phyloP scores from a whole-genome alignment of 2,797 vertebrate species.

The Lepilemur ruficaudatus region DNA sequence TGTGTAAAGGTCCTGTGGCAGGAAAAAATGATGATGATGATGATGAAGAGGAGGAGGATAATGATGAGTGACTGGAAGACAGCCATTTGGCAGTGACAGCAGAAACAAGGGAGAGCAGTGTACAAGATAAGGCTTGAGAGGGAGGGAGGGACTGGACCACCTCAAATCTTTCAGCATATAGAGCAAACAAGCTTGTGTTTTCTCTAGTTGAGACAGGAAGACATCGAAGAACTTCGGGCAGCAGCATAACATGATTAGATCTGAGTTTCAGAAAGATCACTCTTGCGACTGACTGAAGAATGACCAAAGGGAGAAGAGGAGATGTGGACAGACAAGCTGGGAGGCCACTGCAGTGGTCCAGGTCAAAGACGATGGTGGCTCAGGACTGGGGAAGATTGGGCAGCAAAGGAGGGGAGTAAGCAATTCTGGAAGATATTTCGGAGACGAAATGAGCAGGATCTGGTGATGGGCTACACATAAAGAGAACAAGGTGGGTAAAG shows the following conservation, averaged over 20 bases:
- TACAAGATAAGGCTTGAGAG: background rate
- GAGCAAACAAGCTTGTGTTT: background rate
- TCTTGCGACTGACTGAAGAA: background rate
- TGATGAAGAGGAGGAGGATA: background rate
- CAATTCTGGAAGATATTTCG: background rate
- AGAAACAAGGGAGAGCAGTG: background rate
- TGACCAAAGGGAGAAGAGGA: background rate
- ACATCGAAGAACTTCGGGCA: background rate
- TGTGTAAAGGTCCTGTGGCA: background rate
- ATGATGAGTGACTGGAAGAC: background rate
- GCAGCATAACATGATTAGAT: background rate
- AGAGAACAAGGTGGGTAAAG: background rate
- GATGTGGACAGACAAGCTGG: background rate
- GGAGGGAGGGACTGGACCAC: background rate
- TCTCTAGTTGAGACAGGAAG: background rate
- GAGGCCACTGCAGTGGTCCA: background rate
- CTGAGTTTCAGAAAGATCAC: background rate
- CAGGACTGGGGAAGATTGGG: fast-evolving
- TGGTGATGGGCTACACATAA: background rate
- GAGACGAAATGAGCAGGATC: background rate
- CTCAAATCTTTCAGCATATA: background rate
- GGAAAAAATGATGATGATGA: background rate
- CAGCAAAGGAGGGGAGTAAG: background rate
- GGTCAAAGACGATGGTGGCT: background rate
- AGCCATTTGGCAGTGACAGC: background rate